These are phyloP conservation scores for Acanthis flammea DNA, from an alignment of 2,797 vertebrate species.

Conservation along the genomic window DNA sequence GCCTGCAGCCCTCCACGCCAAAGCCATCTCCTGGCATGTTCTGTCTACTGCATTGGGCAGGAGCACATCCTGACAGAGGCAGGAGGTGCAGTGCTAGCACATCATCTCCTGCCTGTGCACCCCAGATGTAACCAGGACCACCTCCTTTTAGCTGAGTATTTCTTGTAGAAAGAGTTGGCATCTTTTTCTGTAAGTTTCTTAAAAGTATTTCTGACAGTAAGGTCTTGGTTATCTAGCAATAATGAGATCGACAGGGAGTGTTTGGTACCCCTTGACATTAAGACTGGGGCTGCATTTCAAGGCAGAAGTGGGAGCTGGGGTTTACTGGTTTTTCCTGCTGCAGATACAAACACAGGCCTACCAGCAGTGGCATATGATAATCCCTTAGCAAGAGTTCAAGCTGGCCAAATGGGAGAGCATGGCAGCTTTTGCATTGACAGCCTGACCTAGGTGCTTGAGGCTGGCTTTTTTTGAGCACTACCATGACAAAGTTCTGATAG, in stretches of 20 bases:
- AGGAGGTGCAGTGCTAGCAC: neutral
- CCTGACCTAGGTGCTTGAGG: neutral
- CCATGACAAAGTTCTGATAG: neutral
- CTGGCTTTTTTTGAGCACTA: neutral
- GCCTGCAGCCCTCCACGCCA: neutral
- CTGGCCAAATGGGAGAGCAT: neutral
- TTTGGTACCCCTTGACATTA: neutral
- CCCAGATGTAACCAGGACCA: neutral
- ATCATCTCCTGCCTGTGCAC: neutral
- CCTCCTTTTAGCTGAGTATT: neutral
- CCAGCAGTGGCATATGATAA: neutral
- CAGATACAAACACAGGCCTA: neutral
- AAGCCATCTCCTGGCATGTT: neutral
- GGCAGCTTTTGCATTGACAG: neutral
- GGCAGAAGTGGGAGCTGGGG: neutral
- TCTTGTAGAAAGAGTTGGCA: accelerated
- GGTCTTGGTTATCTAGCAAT: neutral
- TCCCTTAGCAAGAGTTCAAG: neutral
- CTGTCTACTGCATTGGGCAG: neutral
- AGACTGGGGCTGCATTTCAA: neutral
- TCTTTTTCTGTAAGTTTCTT: neutral
- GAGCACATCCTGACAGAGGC: accelerated
- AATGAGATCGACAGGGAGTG: neutral
- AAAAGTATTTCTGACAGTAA: neutral
- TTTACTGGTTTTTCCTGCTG: neutral